Evolutionary conservation across 2,113 vertebrate genomes (phyloP).

Genomic region (Romanogobio albipinnatus): DNA sequence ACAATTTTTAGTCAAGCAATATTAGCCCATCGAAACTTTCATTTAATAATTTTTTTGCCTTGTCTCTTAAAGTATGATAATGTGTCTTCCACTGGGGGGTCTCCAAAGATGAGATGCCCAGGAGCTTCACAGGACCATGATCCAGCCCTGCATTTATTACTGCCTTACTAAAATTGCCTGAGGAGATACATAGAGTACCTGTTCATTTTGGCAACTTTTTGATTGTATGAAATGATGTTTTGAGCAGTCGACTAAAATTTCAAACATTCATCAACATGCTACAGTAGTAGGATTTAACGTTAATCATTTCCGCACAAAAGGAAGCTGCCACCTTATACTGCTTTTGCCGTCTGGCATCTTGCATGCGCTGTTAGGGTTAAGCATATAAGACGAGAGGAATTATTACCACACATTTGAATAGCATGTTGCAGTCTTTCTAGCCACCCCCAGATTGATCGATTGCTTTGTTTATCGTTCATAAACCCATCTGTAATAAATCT

Average conservation of each 20-base stretch:
- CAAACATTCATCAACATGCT: constrained; percentile 51
- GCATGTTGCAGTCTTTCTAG: constrained; percentile 66
- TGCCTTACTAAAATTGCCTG: background rate
- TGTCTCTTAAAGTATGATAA: constrained; percentile 21
- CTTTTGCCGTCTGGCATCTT: constrained; percentile 66
- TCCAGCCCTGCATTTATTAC: constrained; percentile 6
- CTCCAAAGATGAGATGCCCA: constrained; percentile 13
- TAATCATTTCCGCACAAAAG: constrained; percentile 75
- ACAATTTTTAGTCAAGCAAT: background rate
- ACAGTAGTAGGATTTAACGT: constrained; percentile 64
- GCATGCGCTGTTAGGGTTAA: constrained; percentile 73
- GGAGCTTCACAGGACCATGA: background rate
- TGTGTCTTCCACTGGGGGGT: background rate
- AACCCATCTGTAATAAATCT: constrained; percentile 79
- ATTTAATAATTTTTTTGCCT: constrained; percentile 7
- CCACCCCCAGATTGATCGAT: constrained; percentile 74
- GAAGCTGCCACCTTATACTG: constrained; percentile 67
- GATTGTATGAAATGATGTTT: background rate
- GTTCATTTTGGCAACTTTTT: background rate
- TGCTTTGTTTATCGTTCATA: constrained; percentile 80
- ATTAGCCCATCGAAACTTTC: background rate
- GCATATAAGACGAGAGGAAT: constrained; percentile 66
- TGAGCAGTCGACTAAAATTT: background rate
- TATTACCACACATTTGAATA: constrained; percentile 67
- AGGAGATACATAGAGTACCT: background rate